Percentiles rank a stretch among this genome's conserved stretches.
phyloP scores from a whole-genome alignment of 2,113 vertebrate genomes.

The Chrysochloris asiatica region DNA sequence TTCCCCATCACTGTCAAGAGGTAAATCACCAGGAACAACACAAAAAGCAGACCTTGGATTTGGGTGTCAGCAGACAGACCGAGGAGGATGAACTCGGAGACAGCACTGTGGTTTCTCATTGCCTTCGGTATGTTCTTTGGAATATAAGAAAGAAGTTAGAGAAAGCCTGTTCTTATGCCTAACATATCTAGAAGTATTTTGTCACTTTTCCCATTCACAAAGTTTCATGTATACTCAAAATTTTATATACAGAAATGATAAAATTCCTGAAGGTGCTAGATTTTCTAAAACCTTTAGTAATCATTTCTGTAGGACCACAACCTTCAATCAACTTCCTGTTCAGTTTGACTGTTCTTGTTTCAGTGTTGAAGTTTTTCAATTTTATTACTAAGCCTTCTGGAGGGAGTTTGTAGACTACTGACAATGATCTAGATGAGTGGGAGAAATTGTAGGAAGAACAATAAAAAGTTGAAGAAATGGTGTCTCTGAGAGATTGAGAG shows the following conservation, averaged over 20 bases:
- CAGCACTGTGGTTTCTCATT: slow-evolving; percentile 62
- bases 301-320: neutral
- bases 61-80: slow-evolving; percentile 36
- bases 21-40: slow-evolving; percentile 63
- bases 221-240: neutral
- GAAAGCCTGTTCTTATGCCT: neutral
- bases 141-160: neutral
- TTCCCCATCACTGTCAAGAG: slow-evolving; percentile 69
- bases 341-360: neutral
- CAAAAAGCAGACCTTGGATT: slow-evolving; percentile 52
- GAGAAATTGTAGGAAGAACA: neutral
- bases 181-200: neutral
- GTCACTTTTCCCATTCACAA: neutral
- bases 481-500: neutral
- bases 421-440: neutral
- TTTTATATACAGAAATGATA: neutral
- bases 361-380: neutral
- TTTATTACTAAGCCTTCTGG: slow-evolving; percentile 8
- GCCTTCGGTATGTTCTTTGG: neutral
- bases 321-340: neutral
- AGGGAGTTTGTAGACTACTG: neutral
- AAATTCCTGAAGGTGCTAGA: neutral
- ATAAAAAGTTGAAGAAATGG: neutral
- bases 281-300: neutral
- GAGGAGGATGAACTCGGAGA: slow-evolving; percentile 57